Conservation (phyloP, 2,888 invertebrate species). For the Bombylius discolor region DNA sequence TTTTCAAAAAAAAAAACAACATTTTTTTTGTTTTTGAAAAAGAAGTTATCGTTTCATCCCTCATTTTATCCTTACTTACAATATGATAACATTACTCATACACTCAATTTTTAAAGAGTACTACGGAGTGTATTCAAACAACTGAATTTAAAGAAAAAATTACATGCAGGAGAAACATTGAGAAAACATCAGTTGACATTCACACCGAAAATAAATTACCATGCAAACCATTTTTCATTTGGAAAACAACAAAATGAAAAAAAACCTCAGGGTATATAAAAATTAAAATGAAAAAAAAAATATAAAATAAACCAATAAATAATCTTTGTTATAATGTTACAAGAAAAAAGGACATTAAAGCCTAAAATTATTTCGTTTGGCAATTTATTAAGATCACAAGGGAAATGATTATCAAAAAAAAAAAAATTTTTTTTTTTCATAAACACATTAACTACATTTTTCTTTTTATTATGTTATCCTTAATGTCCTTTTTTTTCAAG, state of each 20-base stretch:
- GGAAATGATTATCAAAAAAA: constrained; percentile 4
- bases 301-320: constrained; percentile 19
- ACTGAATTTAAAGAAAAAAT: no score
- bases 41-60: neutral
- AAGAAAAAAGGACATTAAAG: constrained; percentile 17
- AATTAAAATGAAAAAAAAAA: constrained; percentile 2
- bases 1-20: neutral
- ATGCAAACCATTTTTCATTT: constrained; percentile 13
- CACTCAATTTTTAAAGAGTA: no score
- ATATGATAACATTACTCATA: no score
- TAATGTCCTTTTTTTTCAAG: no score
- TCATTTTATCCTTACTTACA: neutral
- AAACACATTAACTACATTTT: no score
- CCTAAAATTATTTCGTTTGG: constrained; percentile 18
- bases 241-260: neutral
- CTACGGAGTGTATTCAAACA: no score
- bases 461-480: no score
- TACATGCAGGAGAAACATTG: no score
- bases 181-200: constrained; percentile 8
- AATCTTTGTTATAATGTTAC: constrained; percentile 10
- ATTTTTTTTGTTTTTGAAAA: no score
- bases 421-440: no score
- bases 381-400: constrained; percentile 19
- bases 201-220: constrained; percentile 13
- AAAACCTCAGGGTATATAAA: neutral